phyloP scores from a whole-genome alignment of 2,888 invertebrate species.

The Exocentrus adspersus region DNA sequence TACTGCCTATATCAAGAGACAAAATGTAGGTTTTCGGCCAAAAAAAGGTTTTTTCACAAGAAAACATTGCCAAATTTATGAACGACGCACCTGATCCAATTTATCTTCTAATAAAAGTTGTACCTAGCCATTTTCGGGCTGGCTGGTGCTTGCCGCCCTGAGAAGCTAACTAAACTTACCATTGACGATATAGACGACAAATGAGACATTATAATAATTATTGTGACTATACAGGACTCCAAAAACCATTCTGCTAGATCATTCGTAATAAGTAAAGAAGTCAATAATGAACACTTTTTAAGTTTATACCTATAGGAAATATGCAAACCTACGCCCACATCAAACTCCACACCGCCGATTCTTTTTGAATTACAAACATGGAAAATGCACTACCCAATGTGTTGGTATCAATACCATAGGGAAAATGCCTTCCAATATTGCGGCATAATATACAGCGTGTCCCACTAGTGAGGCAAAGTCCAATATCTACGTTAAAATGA shows the following conservation, averaged over 20 bases:
- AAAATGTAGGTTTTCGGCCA: conserved; percentile 9
- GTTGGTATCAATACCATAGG: conserved; percentile 25
- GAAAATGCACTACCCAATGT: conserved; percentile 16
- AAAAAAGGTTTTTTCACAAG: conserved; percentile 14
- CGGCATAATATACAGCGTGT: too few species aligned
- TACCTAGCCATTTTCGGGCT: conserved; percentile 11
- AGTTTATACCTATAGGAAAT: conserved; percentile 18
- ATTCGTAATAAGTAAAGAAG: too few species aligned
- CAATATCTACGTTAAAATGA: too few species aligned
- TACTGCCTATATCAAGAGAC: background rate
- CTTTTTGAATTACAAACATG: too few species aligned
- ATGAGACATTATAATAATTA: background rate
- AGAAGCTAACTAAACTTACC: background rate
- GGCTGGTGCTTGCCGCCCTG: background rate
- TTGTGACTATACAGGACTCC: conserved; percentile 3
- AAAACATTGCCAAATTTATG: conserved; percentile 7
- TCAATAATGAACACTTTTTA: conserved; percentile 1
- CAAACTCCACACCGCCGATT: too few species aligned
- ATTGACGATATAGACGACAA: background rate
- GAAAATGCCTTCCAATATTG: conserved; percentile 21
- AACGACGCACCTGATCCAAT: conserved; percentile 5
- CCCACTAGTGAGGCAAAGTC: too few species aligned
- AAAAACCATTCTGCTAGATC: conserved; percentile 1
- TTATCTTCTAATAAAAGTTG: background rate
- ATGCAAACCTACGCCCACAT: conserved; percentile 14